These are phyloP conservation scores for Toxonevra muliebris DNA, from an alignment of 2,888 invertebrate species.

Conservation along the genomic window DNA sequence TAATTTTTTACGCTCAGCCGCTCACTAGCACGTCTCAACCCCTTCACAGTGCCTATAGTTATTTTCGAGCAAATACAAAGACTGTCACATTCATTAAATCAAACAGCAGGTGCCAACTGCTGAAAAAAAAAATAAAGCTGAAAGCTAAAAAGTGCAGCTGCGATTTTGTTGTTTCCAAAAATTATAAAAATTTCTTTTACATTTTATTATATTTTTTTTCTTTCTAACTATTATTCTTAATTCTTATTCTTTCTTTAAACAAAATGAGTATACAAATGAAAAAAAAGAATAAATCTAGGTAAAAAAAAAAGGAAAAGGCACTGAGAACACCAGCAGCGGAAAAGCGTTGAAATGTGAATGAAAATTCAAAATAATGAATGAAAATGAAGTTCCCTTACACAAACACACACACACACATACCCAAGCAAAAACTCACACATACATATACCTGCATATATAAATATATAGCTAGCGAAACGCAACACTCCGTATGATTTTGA, in stretches of 20 bases:
- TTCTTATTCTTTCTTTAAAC: not conserved
- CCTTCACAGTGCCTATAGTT: too few species aligned
- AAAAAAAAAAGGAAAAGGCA: conserved; percentile 5
- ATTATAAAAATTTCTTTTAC: not conserved
- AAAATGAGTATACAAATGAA: not conserved
- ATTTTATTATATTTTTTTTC: not conserved
- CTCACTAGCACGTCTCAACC: conserved; percentile 6
- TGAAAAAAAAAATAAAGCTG: too few species aligned
- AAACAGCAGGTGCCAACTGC: conserved; percentile 49
- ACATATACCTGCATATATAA: conserved; percentile 2
- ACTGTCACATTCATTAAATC: conserved; percentile 52
- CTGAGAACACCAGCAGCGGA: conserved; percentile 44
- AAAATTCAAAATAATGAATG: conserved; percentile 61
- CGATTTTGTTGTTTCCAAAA: conserved; percentile 20
- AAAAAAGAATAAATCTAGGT: not conserved
- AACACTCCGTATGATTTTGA: conserved; percentile 26
- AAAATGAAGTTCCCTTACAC: conserved; percentile 23
- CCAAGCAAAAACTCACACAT: not conserved
- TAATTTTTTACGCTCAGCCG: too few species aligned
- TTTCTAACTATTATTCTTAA: not conserved
- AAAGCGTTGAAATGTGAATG: conserved; percentile 58
- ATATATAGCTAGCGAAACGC: conserved; percentile 9
- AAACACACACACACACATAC: conserved; percentile 1
- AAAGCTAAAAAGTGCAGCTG: conserved; percentile 49
- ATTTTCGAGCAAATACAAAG: too few species aligned